Conservation (phyloP, 1,140 invertebrate species). For the Psilanteris sp. region DNA sequence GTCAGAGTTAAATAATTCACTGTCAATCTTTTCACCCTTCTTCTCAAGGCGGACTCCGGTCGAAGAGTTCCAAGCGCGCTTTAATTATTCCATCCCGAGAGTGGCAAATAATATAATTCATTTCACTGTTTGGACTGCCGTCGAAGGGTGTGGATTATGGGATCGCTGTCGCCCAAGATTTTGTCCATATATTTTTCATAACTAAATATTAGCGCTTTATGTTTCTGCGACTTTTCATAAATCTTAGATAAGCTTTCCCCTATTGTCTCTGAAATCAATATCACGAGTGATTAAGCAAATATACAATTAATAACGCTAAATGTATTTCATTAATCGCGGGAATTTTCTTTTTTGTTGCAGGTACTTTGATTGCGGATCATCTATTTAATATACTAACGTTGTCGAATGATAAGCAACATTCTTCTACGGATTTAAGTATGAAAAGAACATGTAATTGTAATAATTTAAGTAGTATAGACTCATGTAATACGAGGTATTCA, state of each 20-base stretch:
- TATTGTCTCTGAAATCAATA: constrained; percentile 1
- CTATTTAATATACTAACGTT: too few relatives aligned
- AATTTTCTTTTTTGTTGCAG: constrained; percentile 38
- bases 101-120: constrained; percentile 75
- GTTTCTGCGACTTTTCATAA: constrained; percentile 44
- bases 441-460: too few relatives aligned
- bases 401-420: too few relatives aligned
- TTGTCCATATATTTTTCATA: constrained; percentile 51
- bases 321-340: not conserved
- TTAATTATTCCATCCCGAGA: constrained; percentile 72
- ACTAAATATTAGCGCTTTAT: constrained; percentile 24
- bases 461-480: too few relatives aligned
- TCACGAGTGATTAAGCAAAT: constrained; percentile 19
- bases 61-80: constrained; percentile 64
- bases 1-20: constrained; percentile 77
- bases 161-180: constrained; percentile 57
- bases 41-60: constrained; percentile 49
- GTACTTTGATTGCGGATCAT: too few relatives aligned
- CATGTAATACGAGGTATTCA: too few relatives aligned
- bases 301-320: not conserved
- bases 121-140: constrained; percentile 69
- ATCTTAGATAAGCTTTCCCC: constrained; percentile 28
- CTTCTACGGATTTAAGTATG: too few relatives aligned
- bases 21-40: constrained; percentile 77
- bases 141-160: constrained; percentile 62